These are phyloP conservation scores for Ctenodactylus gundi DNA, from an alignment of 2,113 vertebrate genomes.

Conservation along the genomic window DNA sequence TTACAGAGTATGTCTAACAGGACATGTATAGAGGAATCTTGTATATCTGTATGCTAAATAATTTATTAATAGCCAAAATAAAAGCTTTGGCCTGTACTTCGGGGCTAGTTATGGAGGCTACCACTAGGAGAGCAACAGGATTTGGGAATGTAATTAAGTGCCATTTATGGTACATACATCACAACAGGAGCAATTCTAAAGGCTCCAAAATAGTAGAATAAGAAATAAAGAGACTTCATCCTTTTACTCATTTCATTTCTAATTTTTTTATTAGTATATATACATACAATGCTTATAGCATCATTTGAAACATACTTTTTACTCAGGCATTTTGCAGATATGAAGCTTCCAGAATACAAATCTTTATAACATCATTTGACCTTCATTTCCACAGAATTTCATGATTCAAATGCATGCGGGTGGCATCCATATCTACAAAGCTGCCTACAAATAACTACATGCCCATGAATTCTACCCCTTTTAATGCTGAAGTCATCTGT, in stretches of 20 bases:
- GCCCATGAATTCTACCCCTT: background rate
- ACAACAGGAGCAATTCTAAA: background rate
- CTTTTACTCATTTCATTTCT: slow-evolving; percentile 25
- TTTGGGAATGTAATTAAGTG: background rate
- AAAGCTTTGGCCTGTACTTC: background rate
- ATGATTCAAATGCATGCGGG: too few relatives aligned
- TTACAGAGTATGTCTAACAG: background rate
- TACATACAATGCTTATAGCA: background rate
- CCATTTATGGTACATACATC: background rate
- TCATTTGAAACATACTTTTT: slow-evolving; percentile 28
- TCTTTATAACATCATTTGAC: background rate
- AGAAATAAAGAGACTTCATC: background rate
- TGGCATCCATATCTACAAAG: background rate
- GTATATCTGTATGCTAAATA: background rate
- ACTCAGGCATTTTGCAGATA: background rate
- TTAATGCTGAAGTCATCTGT: background rate
- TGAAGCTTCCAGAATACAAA: background rate
- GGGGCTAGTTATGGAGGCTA: background rate
- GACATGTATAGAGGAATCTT: background rate
- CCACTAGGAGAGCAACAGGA: background rate
- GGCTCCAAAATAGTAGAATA: background rate
- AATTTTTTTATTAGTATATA: background rate
- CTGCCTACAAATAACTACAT: background rate
- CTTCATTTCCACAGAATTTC: background rate
- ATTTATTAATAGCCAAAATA: background rate